Conservation (phyloP, 2,113 vertebrate species). For the Dicentrarchus labrax region DNA sequence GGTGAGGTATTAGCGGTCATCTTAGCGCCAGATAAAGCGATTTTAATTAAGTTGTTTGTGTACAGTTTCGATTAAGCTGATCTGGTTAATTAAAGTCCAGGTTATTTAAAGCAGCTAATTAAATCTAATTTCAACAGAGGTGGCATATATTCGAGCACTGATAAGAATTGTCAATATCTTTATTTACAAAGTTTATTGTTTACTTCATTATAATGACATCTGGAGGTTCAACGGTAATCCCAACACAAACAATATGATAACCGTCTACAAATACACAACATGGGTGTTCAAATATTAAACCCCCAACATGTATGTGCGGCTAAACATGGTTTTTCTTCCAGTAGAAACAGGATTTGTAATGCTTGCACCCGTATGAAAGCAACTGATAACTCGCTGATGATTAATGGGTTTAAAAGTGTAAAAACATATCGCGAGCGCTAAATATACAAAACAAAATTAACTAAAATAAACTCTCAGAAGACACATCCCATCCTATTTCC, state of each 20-base stretch:
- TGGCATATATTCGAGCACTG: constrained; percentile 24
- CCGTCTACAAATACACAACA: neutral
- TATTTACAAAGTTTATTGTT: constrained; percentile 52
- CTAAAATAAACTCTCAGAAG: constrained; percentile 23
- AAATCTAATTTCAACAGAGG: constrained; percentile 57
- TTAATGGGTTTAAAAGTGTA: constrained; percentile 16
- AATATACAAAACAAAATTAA: neutral
- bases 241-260: constrained; percentile 8
- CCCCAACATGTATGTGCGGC: constrained; percentile 8
- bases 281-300: neutral
- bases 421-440: neutral
- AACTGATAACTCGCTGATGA: constrained; percentile 11
- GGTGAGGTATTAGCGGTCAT: constrained; percentile 66
- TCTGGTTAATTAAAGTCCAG: constrained; percentile 74
- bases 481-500: constrained; percentile 11
- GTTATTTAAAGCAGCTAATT: constrained; percentile 70
- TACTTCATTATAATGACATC: constrained; percentile 48
- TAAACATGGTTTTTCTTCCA: neutral
- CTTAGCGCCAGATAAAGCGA: constrained; percentile 61
- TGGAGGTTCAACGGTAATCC: constrained; percentile 37
- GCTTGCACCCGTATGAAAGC: neutral
- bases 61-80: constrained; percentile 71
- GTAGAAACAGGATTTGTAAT: neutral
- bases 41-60: constrained; percentile 82
- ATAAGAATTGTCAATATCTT: constrained; percentile 51